These are phyloP conservation scores for Eretmocerus hayati DNA, from an alignment of 2,888 invertebrate species.

Conservation along the genomic window DNA sequence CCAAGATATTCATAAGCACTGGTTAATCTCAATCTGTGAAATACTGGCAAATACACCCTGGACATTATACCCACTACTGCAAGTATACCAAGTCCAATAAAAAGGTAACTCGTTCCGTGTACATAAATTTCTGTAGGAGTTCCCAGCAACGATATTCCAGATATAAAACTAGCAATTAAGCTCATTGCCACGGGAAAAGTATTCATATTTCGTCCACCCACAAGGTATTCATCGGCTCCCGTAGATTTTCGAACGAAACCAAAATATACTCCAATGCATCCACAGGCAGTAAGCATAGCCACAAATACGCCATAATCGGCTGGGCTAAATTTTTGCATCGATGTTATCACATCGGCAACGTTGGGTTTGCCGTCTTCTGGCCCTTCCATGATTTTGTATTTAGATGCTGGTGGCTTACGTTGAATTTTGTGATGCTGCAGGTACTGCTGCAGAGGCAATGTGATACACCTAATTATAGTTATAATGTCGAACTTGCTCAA, in stretches of 20 bases:
- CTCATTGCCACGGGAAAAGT: slow-evolving; percentile 79
- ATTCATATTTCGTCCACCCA: slow-evolving; percentile 76
- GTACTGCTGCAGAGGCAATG: too few relatives aligned
- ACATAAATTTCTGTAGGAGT: slow-evolving; percentile 76
- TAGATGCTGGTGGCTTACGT: too few relatives aligned
- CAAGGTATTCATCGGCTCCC: slow-evolving; percentile 65
- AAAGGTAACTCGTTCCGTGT: slow-evolving; percentile 71
- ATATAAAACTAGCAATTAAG: slow-evolving; percentile 74
- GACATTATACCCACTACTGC: slow-evolving; percentile 63
- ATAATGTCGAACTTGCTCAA: too few relatives aligned
- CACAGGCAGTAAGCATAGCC: slow-evolving; percentile 68
- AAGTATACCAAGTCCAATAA: slow-evolving; percentile 57
- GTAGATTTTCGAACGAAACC: slow-evolving; percentile 64
- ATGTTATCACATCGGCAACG: slow-evolving; percentile 49
- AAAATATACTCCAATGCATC: slow-evolving; percentile 75
- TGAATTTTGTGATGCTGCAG: too few relatives aligned
- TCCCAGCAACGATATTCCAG: slow-evolving; percentile 71
- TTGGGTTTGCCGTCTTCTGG: slow-evolving; percentile 29
- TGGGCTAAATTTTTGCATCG: slow-evolving; percentile 62
- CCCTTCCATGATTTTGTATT: too few relatives aligned
- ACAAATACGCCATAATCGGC: slow-evolving; percentile 74
- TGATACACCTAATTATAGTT: too few relatives aligned
- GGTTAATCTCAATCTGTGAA: slow-evolving; percentile 65
- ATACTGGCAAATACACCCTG: slow-evolving; percentile 64
- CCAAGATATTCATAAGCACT: slow-evolving; percentile 78